Evolutionary conservation across 2,797 vertebrate species (phyloP).

Genomic region (Neosilurus mollespiculum): DNA sequence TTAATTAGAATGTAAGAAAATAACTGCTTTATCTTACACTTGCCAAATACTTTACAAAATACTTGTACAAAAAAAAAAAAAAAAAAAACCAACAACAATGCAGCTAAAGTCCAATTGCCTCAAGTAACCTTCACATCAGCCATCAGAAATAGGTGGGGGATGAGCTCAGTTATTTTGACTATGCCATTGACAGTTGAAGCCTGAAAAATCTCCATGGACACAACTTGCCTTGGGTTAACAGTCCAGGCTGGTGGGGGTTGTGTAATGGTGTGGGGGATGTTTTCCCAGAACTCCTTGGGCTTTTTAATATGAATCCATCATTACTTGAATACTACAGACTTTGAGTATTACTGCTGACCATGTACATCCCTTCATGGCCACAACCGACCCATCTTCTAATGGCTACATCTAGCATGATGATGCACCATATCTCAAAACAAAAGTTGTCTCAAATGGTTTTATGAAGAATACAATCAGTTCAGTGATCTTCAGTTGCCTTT

Average conservation of each 20-base stretch:
- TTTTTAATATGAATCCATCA: background rate
- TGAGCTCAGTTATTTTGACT: no score
- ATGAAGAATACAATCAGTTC: background rate
- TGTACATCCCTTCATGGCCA: background rate
- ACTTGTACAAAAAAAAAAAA: background rate
- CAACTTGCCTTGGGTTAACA: background rate
- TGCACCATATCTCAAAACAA: background rate
- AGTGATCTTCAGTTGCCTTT: background rate
- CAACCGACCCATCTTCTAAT: background rate
- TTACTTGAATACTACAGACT: background rate
- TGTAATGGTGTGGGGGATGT: background rate
- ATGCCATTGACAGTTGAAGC: no score
- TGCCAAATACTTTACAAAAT: background rate
- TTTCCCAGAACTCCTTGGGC: background rate
- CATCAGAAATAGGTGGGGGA: no score
- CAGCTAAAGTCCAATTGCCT: no score
- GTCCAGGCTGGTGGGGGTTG: background rate
- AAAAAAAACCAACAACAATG: background rate
- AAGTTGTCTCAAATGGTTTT: background rate
- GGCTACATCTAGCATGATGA: background rate
- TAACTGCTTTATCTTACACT: background rate
- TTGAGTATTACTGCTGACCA: background rate
- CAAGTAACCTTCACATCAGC: no score
- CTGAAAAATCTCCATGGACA: background rate
- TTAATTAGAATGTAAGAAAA: background rate